Percentiles rank a stretch among this genome's conserved stretches.
These are phyloP conservation scores for Sorex fumeus DNA, from an alignment of 2,113 vertebrate genomes.

Conservation along the genomic window DNA sequence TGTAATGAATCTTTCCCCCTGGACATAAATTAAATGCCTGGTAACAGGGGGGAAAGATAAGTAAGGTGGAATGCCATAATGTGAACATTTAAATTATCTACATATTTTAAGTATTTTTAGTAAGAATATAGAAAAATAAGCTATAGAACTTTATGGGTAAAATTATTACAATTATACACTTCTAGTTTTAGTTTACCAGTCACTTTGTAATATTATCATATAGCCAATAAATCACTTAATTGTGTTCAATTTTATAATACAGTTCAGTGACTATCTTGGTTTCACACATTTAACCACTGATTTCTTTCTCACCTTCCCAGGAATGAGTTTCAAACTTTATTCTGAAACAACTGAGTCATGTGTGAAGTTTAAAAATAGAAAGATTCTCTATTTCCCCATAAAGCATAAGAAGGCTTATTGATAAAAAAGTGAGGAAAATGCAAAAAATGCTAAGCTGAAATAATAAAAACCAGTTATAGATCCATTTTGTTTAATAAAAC, in stretches of 20 bases:
- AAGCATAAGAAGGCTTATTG: neutral
- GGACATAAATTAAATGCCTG: neutral
- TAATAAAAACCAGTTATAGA: neutral
- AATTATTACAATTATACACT: too few species aligned
- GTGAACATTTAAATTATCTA: neutral
- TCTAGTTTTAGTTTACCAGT: too few species aligned
- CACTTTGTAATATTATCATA: neutral
- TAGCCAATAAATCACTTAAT: neutral
- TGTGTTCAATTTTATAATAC: neutral
- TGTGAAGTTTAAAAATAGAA: neutral
- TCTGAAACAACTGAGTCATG: neutral
- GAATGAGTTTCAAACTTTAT: neutral
- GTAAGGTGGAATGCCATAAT: neutral
- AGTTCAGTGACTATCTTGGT: neutral
- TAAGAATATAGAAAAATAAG: too few species aligned
- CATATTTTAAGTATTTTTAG: neutral
- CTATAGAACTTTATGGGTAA: too few species aligned
- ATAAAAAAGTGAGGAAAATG: neutral
- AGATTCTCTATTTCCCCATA: neutral
- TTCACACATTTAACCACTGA: neutral
- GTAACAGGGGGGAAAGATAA: neutral
- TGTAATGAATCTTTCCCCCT: neutral
- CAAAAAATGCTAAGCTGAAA: neutral
- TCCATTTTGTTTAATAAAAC: conserved; percentile 1
- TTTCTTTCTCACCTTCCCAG: neutral